Percentiles rank a stretch among this genome's conserved stretches.
Conservation (phyloP, 2,113 vertebrate species). For the Procavia capensis region DNA sequence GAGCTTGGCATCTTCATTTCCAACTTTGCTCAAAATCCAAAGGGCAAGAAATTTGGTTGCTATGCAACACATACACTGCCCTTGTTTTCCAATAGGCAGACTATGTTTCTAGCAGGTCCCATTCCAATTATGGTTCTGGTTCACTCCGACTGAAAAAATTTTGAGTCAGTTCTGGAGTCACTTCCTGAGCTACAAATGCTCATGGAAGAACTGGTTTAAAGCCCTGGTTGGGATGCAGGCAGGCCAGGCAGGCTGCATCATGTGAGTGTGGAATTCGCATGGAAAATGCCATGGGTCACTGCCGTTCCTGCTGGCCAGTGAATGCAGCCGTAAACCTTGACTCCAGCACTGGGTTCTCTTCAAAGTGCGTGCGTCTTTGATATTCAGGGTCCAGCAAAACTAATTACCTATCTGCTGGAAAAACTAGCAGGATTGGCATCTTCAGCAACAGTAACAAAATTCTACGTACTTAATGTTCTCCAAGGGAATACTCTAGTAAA, state of each 20-base stretch:
- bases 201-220: too few relatives aligned
- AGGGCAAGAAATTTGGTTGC: too few relatives aligned
- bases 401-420: constrained; percentile 81
- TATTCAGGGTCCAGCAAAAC: constrained; percentile 63
- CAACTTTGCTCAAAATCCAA: too few relatives aligned
- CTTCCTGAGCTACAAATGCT: too few relatives aligned
- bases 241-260: neutral
- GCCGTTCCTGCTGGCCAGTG: constrained; percentile 74
- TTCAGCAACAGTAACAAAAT: neutral
- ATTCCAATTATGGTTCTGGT: too few relatives aligned
- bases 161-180: too few relatives aligned
- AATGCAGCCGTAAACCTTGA: constrained; percentile 82
- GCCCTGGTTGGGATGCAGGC: neutral
- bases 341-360: constrained; percentile 79
- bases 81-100: too few relatives aligned
- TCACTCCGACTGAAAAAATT: too few relatives aligned
- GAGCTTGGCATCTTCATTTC: too few relatives aligned
- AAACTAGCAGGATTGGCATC: constrained; percentile 76
- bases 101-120: too few relatives aligned
- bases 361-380: constrained; percentile 77
- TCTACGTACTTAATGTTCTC: neutral
- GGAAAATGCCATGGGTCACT: constrained; percentile 69
- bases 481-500: neutral
- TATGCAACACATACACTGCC: too few relatives aligned
- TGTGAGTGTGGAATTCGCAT: constrained; percentile 35